Base-by-base conservation (phyloP, 2,888 invertebrate genomes). In the Idaea aversata region DNA sequence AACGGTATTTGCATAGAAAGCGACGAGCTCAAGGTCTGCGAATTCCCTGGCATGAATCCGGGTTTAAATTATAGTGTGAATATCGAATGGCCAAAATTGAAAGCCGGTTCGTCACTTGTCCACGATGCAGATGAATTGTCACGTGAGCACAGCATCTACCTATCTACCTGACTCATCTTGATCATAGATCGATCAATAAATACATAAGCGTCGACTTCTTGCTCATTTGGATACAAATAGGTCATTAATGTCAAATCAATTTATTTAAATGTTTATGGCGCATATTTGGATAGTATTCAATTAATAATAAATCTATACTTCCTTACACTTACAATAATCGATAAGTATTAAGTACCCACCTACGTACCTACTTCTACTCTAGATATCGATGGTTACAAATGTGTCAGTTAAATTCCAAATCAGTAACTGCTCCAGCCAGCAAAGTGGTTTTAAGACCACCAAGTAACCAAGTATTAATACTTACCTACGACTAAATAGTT, bases 21-120 rank as follows among this genome's bases (percentile, higher is more conserved):
- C 85, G 81, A 76, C 79, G 77, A 75, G 77, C 75, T 81, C 88
- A 88, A 88, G 88, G 88, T 82, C 83, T 83, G 76, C 78, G 77
- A 86, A 91, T 92, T 91, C 87, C 80, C 90, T 93, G 92, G 92
- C 92, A 91, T 86, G 78, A 79, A 79, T 86, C 78, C 82, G 84
- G 80, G 76, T 79, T 75, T 79, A 82, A 81, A 80, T 80, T 81
- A 81, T 78, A 81, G 77, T 73, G 73, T 80, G 75, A 71, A 82
- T 85, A 83, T 85, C 83, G 79, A 85, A 87, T 84, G 76, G 85
- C 82, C 86, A 84, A 84, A 86, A 87, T 88, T 83, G 82, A 81
- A 78, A 82, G 85, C 80, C 74, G 75, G 82, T 85, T 85, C 84
- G 83, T 87, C 86, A 88, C 83, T 70, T 70, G 61, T 66, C 65